Conservation (phyloP, 2,888 invertebrate genomes). For the Macrophya annulata region DNA sequence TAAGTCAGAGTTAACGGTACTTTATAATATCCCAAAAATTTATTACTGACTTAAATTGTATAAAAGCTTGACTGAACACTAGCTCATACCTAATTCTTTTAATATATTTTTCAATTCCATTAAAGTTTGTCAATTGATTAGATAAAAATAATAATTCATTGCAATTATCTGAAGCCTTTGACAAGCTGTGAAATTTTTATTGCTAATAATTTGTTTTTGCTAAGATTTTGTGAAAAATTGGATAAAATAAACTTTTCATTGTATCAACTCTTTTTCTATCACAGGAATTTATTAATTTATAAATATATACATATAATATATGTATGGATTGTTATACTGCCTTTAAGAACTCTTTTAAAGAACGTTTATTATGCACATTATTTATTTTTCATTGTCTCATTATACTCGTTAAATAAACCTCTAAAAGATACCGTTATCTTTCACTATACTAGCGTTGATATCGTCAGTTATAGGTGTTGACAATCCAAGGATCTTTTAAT, state of each 20-base stretch:
- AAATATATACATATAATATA: neutral
- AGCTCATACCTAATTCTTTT: neutral
- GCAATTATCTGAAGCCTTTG: neutral
- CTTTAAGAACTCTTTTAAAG: neutral
- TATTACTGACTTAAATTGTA: neutral
- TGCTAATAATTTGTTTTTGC: neutral
- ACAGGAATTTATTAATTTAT: neutral
- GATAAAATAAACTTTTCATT: neutral
- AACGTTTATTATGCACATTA: conserved; percentile 3
- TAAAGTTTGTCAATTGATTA: neutral
- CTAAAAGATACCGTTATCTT: conserved; percentile 47
- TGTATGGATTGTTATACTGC: neutral
- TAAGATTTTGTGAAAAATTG: neutral
- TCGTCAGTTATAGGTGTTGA: conserved; percentile 35
- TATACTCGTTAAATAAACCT: conserved; percentile 11
- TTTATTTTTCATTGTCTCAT: conserved; percentile 35
- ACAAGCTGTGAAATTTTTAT: neutral
- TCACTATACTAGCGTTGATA: neutral
- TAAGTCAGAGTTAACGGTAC: neutral
- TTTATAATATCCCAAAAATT: neutral
- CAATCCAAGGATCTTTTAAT: conserved; percentile 5
- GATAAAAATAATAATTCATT: neutral
- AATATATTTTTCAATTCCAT: neutral
- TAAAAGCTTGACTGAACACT: neutral
- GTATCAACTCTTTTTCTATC: neutral